These are phyloP conservation scores for Brachylomia viminalis DNA, from an alignment of 2,888 invertebrate genomes.

Conservation along the genomic window DNA sequence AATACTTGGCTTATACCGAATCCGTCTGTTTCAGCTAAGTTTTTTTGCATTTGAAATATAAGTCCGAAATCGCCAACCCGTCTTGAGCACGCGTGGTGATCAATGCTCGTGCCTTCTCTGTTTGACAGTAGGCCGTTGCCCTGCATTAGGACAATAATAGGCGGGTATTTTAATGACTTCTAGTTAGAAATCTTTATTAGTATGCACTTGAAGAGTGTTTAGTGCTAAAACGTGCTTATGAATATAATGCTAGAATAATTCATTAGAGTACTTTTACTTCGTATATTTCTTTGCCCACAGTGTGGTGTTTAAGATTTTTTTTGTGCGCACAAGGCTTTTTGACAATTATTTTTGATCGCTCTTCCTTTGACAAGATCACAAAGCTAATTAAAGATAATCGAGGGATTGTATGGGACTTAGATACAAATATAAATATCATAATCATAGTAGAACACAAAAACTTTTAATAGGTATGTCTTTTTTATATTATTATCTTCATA, in stretches of 20 bases:
- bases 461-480: not conserved
- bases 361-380: not conserved
- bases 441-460: not conserved
- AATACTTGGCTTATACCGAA: not conserved
- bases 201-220: conserved; percentile 10
- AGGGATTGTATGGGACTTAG: not conserved
- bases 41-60: not conserved
- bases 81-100: not conserved
- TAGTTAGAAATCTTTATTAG: conserved; percentile 12
- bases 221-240: conserved; percentile 33
- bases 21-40: not conserved
- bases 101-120: not conserved
- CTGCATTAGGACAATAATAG: too few species aligned
- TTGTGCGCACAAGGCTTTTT: not conserved
- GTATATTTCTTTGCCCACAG: not conserved
- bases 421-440: not conserved
- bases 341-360: not conserved
- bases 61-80: not conserved
- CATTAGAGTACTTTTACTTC: conserved; percentile 15
- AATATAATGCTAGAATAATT: conserved; percentile 32
- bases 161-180: not conserved
- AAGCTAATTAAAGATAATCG: not conserved
- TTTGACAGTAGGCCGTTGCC: too few species aligned
- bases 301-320: not conserved
- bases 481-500: not conserved